phyloP scores from a whole-genome alignment of 2,888 invertebrate genomes.

The Gymnocheta viridis region DNA sequence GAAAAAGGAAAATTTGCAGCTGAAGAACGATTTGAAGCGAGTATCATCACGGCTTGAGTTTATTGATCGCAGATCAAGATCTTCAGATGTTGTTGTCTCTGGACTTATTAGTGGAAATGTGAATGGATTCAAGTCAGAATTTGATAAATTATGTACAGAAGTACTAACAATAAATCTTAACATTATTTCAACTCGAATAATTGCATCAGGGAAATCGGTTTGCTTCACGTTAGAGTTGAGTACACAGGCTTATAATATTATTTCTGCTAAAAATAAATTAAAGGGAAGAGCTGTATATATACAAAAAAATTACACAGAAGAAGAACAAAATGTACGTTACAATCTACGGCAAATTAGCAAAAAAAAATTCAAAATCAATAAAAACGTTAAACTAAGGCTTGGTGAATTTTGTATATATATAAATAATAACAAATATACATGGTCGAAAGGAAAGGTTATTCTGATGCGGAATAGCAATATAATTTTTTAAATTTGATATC shows the following conservation, averaged over 20 bases:
- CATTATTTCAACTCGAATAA: background rate
- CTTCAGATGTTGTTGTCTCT: background rate
- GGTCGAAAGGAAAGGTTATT: background rate
- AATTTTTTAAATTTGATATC: background rate
- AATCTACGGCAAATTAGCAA: background rate
- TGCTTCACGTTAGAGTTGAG: background rate
- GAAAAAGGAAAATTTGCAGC: background rate
- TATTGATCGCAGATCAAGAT: background rate
- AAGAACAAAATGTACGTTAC: background rate
- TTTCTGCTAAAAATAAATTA: constrained; percentile 1
- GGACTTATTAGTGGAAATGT: background rate
- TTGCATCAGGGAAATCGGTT: background rate
- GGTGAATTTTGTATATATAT: constrained; percentile 17
- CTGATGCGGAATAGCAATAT: background rate
- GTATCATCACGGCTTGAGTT: constrained; percentile 1
- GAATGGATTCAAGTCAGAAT: background rate
- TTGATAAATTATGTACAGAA: background rate
- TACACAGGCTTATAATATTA: background rate
- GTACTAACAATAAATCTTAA: background rate
- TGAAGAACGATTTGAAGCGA: background rate
- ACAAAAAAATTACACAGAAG: no score
- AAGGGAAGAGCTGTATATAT: background rate
- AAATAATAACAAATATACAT: background rate
- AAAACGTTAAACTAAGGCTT: no score
- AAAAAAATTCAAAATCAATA: background rate